Conservation (phyloP, 35 echinoderm and acorn worm genomes). For the Ophiothrix spiculata region DNA sequence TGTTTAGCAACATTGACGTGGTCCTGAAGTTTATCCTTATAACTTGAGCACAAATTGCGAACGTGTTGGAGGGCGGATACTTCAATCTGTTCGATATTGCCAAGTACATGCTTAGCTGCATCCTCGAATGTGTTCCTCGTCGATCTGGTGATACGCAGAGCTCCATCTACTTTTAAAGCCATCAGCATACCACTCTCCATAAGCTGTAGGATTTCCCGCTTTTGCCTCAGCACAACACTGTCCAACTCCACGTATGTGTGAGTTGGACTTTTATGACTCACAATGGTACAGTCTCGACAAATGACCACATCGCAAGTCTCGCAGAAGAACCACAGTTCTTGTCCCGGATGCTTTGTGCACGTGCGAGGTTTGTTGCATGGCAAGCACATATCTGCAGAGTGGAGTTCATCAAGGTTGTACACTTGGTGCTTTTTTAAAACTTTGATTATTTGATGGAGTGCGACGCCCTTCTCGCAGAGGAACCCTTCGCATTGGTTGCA, state of each 20-base stretch:
- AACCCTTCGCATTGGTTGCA: background rate
- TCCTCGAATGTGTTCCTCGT: background rate
- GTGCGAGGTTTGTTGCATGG: background rate
- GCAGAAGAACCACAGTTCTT: slow-evolving; percentile 6
- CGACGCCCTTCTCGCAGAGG: background rate
- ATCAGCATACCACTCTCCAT: background rate
- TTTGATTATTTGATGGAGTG: background rate
- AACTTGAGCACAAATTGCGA: background rate
- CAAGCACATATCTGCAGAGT: background rate
- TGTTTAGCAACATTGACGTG: background rate
- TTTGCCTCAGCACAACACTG: background rate
- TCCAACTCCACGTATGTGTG: background rate
- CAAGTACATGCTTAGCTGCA: background rate
- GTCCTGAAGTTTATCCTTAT: background rate
- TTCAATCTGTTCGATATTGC: background rate
- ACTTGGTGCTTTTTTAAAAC: background rate
- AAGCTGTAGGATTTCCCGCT: background rate
- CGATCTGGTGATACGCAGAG: background rate
- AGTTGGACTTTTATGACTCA: background rate
- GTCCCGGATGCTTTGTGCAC: background rate
- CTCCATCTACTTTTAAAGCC: background rate
- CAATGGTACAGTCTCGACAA: slow-evolving; percentile 7
- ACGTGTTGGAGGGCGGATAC: background rate
- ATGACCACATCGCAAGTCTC: slow-evolving; percentile 21
- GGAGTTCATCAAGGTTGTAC: background rate